Evolutionary conservation across 2,888 invertebrate species (phyloP).

Genomic region (Toxonevra muliebris): DNA sequence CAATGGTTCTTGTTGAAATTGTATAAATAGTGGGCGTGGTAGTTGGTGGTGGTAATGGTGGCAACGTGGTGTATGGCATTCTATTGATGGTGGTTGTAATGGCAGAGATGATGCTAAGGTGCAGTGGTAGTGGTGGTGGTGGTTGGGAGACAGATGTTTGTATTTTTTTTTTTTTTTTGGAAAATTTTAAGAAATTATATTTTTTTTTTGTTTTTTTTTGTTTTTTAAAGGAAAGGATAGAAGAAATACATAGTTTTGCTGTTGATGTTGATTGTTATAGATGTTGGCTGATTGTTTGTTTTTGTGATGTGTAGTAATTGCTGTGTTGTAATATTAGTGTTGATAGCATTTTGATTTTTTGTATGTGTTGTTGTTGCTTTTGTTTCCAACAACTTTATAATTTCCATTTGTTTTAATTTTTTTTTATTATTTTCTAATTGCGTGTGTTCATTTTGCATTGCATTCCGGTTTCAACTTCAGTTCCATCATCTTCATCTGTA

Average conservation of each 20-base stretch:
- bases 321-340: conserved; percentile 33
- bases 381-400: no score
- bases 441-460: no score
- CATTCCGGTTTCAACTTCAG: conserved; percentile 1
- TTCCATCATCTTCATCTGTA: no score
- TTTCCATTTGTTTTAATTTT: conserved; percentile 13
- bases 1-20: conserved; percentile 15
- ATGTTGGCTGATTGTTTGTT: neutral
- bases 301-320: neutral
- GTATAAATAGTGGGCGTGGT: conserved; percentile 26
- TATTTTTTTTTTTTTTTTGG: conserved; percentile 13
- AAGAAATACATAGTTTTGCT: neutral
- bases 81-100: conserved; percentile 21
- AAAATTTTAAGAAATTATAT: conserved; percentile 16
- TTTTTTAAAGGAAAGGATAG: no score
- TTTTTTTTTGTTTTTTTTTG: neutral
- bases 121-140: conserved; percentile 18
- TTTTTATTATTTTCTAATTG: conserved; percentile 2
- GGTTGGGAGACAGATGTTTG: conserved; percentile 22
- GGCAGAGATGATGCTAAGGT: conserved; percentile 19
- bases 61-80: neutral
- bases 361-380: conserved; percentile 3
- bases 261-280: conserved; percentile 2
- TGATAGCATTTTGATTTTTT: conserved; percentile 20
- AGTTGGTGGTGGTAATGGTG: conserved; percentile 28